These are phyloP conservation scores for Hirtodrosophila confusa DNA, from an alignment of 2,888 invertebrate genomes.

Conservation along the genomic window DNA sequence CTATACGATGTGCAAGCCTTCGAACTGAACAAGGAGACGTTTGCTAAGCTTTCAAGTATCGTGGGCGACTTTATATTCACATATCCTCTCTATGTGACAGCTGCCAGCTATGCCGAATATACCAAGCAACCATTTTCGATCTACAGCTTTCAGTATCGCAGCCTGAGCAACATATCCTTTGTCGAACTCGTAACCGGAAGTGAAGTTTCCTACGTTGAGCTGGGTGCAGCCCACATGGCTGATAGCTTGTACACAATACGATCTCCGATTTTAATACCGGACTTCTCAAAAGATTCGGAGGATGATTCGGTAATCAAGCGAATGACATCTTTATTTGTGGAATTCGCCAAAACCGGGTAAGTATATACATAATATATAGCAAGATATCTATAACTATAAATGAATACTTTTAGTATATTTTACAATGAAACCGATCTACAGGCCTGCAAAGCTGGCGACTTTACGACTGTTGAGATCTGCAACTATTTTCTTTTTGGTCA, in stretches of 20 bases:
- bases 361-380: background rate
- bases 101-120: slow-evolving; percentile 48
- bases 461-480: slow-evolving; percentile 64
- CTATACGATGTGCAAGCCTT: slow-evolving; percentile 49
- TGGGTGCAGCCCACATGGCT: slow-evolving; percentile 84
- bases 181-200: slow-evolving; percentile 63
- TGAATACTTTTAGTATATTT: slow-evolving; percentile 35
- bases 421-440: slow-evolving; percentile 15
- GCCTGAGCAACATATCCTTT: slow-evolving; percentile 78
- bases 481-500: slow-evolving; percentile 75
- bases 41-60: slow-evolving; percentile 69
- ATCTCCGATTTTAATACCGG: slow-evolving; percentile 80
- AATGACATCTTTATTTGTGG: slow-evolving; percentile 83
- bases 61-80: slow-evolving; percentile 84
- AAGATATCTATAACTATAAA: background rate
- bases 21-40: slow-evolving; percentile 58
- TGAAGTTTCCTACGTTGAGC: slow-evolving; percentile 33
- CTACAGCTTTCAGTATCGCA: slow-evolving; percentile 84
- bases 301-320: slow-evolving; percentile 81
- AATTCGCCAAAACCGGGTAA: slow-evolving; percentile 85
- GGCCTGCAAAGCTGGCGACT: slow-evolving; percentile 49
- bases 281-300: slow-evolving; percentile 69
- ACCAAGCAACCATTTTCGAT: slow-evolving; percentile 80
- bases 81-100: slow-evolving; percentile 82
- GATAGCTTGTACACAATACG: slow-evolving; percentile 85